Evolutionary conservation across 2,888 invertebrate species (phyloP).

Genomic region (Aphidius colemani): DNA sequence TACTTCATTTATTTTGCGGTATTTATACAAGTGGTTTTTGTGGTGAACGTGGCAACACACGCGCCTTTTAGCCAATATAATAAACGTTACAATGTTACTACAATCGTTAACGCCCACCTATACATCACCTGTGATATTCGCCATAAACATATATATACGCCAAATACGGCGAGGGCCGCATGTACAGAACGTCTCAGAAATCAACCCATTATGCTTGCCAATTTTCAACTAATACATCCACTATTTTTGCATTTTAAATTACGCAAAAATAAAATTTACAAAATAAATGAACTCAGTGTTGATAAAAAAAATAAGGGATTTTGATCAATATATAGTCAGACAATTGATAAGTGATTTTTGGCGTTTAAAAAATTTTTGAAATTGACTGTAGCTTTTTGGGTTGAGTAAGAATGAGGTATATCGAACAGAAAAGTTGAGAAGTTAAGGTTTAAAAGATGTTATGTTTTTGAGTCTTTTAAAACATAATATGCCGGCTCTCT

Average conservation of each 20-base stretch:
- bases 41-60: conserved; percentile 27
- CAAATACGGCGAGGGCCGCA: conserved; percentile 26
- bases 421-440: conserved; percentile 2
- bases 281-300: background rate
- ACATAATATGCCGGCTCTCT: conserved; percentile 40
- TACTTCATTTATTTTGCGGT: too few relatives aligned
- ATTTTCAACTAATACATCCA: conserved; percentile 14
- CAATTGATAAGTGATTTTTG: background rate
- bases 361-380: background rate
- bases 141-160: background rate
- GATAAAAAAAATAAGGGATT: background rate
- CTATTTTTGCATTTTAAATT: conserved; percentile 1
- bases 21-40: background rate
- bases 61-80: conserved; percentile 45
- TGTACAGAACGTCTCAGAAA: conserved; percentile 34
- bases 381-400: background rate
- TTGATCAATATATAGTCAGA: background rate
- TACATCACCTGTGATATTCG: conserved; percentile 43
- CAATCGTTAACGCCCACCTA: conserved; percentile 52
- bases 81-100: conserved; percentile 54
- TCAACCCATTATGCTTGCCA: too few relatives aligned
- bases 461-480: conserved; percentile 10
- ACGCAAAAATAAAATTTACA: background rate
- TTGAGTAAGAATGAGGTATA: background rate
- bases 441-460: conserved; percentile 23